These are phyloP conservation scores for Mythimna lalbum DNA, from an alignment of 2,888 invertebrate genomes.

Conservation along the genomic window DNA sequence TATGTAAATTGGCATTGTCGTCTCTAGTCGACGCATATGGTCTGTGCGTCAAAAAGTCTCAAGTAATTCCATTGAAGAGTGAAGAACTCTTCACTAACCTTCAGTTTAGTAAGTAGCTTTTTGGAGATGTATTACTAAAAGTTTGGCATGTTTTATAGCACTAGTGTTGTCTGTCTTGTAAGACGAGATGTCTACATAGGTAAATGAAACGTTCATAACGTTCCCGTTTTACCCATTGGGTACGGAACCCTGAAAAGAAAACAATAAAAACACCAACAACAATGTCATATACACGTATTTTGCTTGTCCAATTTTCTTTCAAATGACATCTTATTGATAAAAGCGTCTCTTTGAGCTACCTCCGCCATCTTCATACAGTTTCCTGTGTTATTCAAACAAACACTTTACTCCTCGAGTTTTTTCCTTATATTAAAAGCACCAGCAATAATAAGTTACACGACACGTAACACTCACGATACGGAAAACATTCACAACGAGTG, in stretches of 20 bases:
- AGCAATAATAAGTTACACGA: constrained; percentile 43
- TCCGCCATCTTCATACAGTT: constrained; percentile 1
- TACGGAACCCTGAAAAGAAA: too few relatives aligned
- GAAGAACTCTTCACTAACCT: constrained; percentile 52
- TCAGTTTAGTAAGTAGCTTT: constrained; percentile 51
- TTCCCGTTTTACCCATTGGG: too few relatives aligned
- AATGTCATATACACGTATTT: neutral
- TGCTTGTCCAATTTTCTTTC: neutral
- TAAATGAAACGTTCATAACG: too few relatives aligned
- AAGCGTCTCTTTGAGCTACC: constrained; percentile 5
- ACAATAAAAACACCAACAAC: too few relatives aligned
- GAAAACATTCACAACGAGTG: constrained; percentile 28
- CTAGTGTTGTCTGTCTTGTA: constrained; percentile 6
- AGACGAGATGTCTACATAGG: neutral
- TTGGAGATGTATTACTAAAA: constrained; percentile 53
- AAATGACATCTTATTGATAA: neutral
- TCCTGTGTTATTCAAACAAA: constrained; percentile 27
- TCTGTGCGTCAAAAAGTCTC: constrained; percentile 64
- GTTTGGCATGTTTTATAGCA: constrained; percentile 34
- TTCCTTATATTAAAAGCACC: constrained; percentile 22
- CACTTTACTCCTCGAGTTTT: constrained; percentile 6
- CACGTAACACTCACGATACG: constrained; percentile 42
- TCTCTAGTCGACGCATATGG: neutral
- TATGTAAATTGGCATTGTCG: neutral
- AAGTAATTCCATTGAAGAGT: constrained; percentile 69